A percentile compares a stretch with the other conserved stretches of the same genome.
phyloP scores from a whole-genome alignment of 1,140 invertebrate genomes.

The Hormaphis cornu region DNA sequence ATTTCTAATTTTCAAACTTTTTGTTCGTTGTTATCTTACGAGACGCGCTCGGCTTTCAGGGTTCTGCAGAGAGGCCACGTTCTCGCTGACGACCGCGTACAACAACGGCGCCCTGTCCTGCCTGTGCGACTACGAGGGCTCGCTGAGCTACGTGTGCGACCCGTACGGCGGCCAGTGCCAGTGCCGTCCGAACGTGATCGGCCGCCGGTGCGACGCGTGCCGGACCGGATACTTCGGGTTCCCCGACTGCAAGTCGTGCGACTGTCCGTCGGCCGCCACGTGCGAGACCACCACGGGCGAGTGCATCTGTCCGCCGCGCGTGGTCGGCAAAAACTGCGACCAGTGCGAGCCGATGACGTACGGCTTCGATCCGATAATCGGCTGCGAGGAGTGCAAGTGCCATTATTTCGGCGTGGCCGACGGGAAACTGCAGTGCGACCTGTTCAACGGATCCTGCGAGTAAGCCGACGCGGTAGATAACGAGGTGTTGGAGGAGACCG shows the following conservation, averaged over 20 bases:
- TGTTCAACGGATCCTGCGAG: constrained; percentile 71
- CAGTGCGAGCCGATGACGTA: constrained; percentile 80
- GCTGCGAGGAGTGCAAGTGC: constrained; percentile 92
- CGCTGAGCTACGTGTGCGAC: constrained; percentile 76
- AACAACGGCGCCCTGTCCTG: constrained; percentile 87
- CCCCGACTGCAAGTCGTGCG: constrained; percentile 81
- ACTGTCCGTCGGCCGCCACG: constrained; percentile 70
- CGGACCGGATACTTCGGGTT: constrained; percentile 89
- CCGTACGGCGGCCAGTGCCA: constrained; percentile 92
- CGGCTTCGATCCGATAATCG: constrained; percentile 87
- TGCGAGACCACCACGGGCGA: constrained; percentile 66
- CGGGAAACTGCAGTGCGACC: constrained; percentile 76
- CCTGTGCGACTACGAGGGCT: constrained; percentile 81
- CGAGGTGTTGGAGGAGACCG: too few relatives aligned
- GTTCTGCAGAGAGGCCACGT: constrained; percentile 82
- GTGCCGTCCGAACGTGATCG: constrained; percentile 89
- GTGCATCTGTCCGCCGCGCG: constrained; percentile 73
- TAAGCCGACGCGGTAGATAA: too few relatives aligned
- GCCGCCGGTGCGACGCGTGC: constrained; percentile 79
- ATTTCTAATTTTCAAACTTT: too few relatives aligned
- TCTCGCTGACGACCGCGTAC: constrained; percentile 87
- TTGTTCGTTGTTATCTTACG: too few relatives aligned
- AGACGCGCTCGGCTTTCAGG: too few relatives aligned
- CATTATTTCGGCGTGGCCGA: constrained; percentile 66
- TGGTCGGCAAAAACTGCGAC: constrained; percentile 76